Evolutionary conservation across 2,797 vertebrate species (phyloP).

Genomic region (Chiroxiphia lanceolata): DNA sequence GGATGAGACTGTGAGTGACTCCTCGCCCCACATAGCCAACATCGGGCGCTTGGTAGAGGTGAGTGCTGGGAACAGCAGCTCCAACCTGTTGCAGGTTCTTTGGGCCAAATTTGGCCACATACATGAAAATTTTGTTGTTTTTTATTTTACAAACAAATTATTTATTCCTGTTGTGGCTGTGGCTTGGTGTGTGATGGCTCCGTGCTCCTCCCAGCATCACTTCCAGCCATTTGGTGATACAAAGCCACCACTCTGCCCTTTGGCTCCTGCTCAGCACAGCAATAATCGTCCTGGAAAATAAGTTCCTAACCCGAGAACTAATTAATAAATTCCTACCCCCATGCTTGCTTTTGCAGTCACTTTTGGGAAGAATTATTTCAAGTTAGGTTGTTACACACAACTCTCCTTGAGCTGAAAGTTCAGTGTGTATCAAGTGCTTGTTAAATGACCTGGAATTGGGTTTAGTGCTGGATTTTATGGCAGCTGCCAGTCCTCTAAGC

Average conservation of each 20-base stretch:
- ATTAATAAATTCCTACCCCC: not conserved
- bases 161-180: fast-evolving
- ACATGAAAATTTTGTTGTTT: not conserved
- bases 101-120: fast-evolving
- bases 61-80: conserved; percentile 36
- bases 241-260: not conserved
- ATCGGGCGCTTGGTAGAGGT: conserved; percentile 98
- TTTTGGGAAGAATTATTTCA: not conserved
- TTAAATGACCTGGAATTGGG: not conserved
- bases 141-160: not conserved
- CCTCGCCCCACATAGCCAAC: conserved; percentile 97
- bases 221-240: not conserved
- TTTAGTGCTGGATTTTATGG: not conserved
- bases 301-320: not conserved
- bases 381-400: not conserved
- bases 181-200: not conserved
- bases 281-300: too few relatives aligned
- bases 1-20: conserved; percentile 94
- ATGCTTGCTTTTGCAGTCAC: fast-evolving
- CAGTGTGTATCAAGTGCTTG: not conserved
- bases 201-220: not conserved
- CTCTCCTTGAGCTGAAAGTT: not conserved
- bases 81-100: not conserved
- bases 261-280: not conserved
- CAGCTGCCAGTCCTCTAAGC: not conserved